Evolutionary conservation across 1,140 invertebrate species (phyloP).

Genomic region (Planococcus citri): DNA sequence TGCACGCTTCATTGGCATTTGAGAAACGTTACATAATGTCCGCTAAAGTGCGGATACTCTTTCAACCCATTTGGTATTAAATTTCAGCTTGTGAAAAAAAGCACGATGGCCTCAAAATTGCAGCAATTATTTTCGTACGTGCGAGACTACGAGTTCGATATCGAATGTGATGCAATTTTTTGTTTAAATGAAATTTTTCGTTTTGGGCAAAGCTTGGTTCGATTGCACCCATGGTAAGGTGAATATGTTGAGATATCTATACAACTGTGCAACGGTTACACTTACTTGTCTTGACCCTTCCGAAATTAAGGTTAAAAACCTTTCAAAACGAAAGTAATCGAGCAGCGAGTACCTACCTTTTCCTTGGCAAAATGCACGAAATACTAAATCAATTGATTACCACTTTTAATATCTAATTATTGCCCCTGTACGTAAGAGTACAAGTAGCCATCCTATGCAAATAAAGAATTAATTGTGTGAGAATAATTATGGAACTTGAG

Average conservation of each 20-base stretch:
- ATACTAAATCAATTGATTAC: too few species aligned
- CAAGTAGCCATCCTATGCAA: too few species aligned
- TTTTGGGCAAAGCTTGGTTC: too few species aligned
- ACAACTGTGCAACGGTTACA: too few species aligned
- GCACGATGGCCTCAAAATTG: not conserved
- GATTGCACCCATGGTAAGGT: too few species aligned
- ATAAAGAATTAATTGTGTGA: too few species aligned
- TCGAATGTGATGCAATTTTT: not conserved
- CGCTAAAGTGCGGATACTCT: not conserved
- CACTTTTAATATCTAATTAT: too few species aligned
- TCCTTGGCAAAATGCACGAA: not conserved
- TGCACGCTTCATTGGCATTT: slow-evolving; percentile 6
- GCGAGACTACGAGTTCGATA: not conserved
- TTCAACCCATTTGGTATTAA: not conserved
- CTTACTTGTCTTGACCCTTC: not conserved
- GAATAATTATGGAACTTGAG: too few species aligned
- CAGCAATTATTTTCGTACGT: not conserved
- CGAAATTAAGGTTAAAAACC: not conserved
- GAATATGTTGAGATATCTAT: too few species aligned
- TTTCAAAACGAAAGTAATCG: not conserved
- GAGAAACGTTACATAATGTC: not conserved
- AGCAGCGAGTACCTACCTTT: not conserved
- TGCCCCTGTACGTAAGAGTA: too few species aligned
- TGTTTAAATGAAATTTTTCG: too few species aligned
- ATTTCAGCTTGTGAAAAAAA: not conserved